phyloP scores from a whole-genome alignment of 2,797 vertebrate species.

The Sphaeramia orbicularis region DNA sequence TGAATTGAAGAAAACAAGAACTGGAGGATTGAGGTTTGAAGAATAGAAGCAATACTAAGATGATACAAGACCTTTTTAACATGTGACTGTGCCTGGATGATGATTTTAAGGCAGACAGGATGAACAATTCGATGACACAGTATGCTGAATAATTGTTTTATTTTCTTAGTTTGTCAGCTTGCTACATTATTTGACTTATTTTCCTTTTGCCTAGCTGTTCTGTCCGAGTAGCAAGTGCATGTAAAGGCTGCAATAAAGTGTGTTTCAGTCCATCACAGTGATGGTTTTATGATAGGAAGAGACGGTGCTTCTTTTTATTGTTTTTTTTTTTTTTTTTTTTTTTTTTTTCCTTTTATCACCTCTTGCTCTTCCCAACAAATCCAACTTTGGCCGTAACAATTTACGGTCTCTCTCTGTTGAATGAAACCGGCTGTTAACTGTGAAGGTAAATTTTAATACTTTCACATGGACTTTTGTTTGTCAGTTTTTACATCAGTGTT shows the following conservation, averaged over 20 bases:
- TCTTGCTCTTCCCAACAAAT: slow-evolving; percentile 72
- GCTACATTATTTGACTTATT: slow-evolving; percentile 60
- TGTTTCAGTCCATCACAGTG: slow-evolving; percentile 78
- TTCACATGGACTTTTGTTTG: slow-evolving; percentile 67
- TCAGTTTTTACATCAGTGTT: slow-evolving; percentile 72
- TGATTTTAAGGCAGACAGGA: slow-evolving; percentile 52
- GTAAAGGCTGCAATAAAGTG: slow-evolving; percentile 73
- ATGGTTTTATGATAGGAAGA: slow-evolving; percentile 75
- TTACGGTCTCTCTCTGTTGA: slow-evolving; percentile 48
- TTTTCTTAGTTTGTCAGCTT: slow-evolving; percentile 48
- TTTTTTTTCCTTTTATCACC: slow-evolving; percentile 59
- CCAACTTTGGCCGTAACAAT: slow-evolving; percentile 49
- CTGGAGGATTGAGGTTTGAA: slow-evolving; percentile 42
- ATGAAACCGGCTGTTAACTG: slow-evolving; percentile 56
- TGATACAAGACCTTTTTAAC: slow-evolving; percentile 62
- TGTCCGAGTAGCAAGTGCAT: slow-evolving; percentile 64
- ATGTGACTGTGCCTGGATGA: slow-evolving; percentile 66
- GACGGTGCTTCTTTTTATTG: slow-evolving; percentile 52
- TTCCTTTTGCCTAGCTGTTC: slow-evolving; percentile 55
- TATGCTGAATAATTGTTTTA: slow-evolving; percentile 49
- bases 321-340: slow-evolving; percentile 10
- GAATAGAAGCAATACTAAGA: slow-evolving; percentile 76
- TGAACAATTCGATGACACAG: slow-evolving; percentile 46
- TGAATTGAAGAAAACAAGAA: slow-evolving; percentile 37
- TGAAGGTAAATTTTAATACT: slow-evolving; percentile 82